These are phyloP conservation scores for Smittia sp. DNA, from an alignment of 2,888 invertebrate genomes.

Conservation along the genomic window DNA sequence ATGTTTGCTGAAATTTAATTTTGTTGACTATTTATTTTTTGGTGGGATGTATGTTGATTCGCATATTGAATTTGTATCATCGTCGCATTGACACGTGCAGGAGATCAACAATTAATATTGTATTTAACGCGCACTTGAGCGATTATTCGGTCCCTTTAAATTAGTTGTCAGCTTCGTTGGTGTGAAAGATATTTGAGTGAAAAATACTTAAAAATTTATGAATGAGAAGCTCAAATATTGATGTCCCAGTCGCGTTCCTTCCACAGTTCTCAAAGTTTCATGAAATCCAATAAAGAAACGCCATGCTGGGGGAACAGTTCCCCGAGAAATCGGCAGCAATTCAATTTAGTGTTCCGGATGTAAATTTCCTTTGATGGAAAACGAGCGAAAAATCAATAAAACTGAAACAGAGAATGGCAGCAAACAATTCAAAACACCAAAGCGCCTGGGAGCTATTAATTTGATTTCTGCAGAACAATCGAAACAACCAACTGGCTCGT, in stretches of 20 bases:
- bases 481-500: no score
- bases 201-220: no score
- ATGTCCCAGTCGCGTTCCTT: no score
- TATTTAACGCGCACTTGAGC: conserved; percentile 34
- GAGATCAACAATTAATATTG: conserved; percentile 36
- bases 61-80: not conserved
- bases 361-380: conserved; percentile 8
- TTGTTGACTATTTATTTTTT: conserved; percentile 16
- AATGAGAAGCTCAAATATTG: no score
- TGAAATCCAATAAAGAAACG: no score
- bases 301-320: no score
- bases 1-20: not conserved
- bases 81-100: not conserved
- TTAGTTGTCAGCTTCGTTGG: no score
- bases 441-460: conserved; percentile 37
- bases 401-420: conserved; percentile 27
- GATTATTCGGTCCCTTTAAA: not conserved
- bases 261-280: no score
- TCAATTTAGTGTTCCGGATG: not conserved
- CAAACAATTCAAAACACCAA: conserved; percentile 35
- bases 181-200: no score
- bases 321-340: not conserved
- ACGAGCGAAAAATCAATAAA: conserved; percentile 38
- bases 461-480: conserved; percentile 26
- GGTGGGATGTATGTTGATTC: not conserved